Evolutionary conservation across 2,113 vertebrate species (phyloP).

Genomic region (Dunckerocampus dactyliophorus): DNA sequence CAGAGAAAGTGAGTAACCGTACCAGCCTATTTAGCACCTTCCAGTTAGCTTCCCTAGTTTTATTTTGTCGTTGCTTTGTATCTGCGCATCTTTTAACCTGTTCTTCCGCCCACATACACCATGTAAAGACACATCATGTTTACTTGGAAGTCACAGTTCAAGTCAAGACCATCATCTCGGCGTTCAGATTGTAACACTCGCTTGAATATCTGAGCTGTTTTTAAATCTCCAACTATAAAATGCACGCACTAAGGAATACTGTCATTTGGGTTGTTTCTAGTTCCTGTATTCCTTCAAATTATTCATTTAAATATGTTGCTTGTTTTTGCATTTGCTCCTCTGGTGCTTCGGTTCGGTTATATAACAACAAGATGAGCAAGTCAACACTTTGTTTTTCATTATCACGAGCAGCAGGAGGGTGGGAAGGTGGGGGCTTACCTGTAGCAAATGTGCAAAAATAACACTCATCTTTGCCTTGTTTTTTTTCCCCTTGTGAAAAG

Average conservation of each 20-base stretch:
- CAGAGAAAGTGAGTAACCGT: slow-evolving; percentile 21
- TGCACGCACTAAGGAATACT: background rate
- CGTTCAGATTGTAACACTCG: background rate
- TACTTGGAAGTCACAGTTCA: slow-evolving; percentile 10
- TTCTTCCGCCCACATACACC: slow-evolving; percentile 9
- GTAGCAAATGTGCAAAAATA: slow-evolving; percentile 1
- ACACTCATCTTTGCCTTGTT: background rate
- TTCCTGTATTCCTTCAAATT: slow-evolving; percentile 4
- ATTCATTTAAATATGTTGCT: slow-evolving; percentile 4
- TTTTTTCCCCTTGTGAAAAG: no score
- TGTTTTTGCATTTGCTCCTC: slow-evolving; percentile 6
- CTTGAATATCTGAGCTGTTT: slow-evolving; percentile 5
- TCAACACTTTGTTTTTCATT: background rate
- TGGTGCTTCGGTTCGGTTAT: slow-evolving; percentile 10
- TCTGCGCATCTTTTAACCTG: slow-evolving; percentile 16
- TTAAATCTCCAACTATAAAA: background rate
- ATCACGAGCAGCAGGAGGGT: background rate
- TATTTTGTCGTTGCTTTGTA: background rate
- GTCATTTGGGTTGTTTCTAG: slow-evolving; percentile 2
- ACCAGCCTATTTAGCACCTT: slow-evolving; percentile 27
- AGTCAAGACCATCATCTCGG: slow-evolving; percentile 12
- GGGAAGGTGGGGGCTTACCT: background rate
- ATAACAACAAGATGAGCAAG: slow-evolving; percentile 4
- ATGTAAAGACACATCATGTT: slow-evolving; percentile 5
- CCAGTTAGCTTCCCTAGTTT: background rate